Conservation (phyloP, 2,888 invertebrate genomes). For the Meteorus cinctellus region DNA sequence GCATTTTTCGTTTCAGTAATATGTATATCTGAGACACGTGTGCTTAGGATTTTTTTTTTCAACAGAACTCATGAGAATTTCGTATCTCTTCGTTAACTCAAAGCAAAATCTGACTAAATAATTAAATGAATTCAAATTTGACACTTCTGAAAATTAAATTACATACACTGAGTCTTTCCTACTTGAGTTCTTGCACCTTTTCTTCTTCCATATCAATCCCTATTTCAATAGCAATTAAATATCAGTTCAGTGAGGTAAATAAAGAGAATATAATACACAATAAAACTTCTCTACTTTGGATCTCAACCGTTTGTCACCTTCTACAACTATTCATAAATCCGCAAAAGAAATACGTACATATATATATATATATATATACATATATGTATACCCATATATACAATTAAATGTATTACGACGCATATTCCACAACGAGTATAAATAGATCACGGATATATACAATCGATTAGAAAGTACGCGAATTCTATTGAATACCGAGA, state of each 20-base stretch:
- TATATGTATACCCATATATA: not conserved
- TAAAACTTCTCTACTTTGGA: not conserved
- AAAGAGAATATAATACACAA: not conserved
- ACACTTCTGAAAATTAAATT: too few species aligned
- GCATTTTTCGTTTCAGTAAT: too few species aligned
- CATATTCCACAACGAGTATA: conserved; percentile 32
- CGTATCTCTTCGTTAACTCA: too few species aligned
- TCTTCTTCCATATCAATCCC: not conserved
- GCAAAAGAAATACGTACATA: conserved; percentile 5
- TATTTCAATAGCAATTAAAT: not conserved
- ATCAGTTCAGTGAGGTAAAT: not conserved
- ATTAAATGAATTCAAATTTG: too few species aligned
- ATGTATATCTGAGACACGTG: too few species aligned
- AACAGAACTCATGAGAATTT: too few species aligned
- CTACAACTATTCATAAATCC: not conserved
- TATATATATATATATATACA: not conserved
- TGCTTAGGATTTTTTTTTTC: too few species aligned
- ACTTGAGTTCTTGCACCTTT: not conserved
- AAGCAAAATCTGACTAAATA: too few species aligned
- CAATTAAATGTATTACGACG: conserved; percentile 16
- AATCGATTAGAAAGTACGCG: conserved; percentile 40
- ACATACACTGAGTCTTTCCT: too few species aligned
- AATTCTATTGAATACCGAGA: conserved; percentile 5
- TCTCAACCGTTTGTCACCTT: not conserved
- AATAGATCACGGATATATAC: conserved; percentile 42